Percentiles rank a stretch among this genome's conserved stretches.
Conservation (phyloP, 53 echinoderm and acorn worm species). For the Mesocentrotus franciscanus region DNA sequence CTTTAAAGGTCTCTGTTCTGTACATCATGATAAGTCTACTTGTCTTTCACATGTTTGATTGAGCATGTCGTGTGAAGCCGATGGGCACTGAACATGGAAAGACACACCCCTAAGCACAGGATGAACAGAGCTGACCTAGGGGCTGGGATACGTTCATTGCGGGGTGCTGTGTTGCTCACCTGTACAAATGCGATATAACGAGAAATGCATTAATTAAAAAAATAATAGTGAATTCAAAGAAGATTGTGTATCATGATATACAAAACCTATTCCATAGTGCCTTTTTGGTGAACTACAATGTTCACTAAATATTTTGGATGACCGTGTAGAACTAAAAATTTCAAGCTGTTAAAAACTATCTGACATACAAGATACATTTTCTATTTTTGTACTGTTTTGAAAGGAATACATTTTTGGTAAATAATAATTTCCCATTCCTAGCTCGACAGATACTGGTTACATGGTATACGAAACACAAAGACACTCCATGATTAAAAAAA, state of each 20-base stretch:
- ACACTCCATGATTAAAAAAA: no score
- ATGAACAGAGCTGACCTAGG: slow-evolving; percentile 50
- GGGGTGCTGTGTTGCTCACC: slow-evolving; percentile 40
- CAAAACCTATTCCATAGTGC: no score
- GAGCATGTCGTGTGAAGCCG: slow-evolving; percentile 49
- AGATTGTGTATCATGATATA: background rate
- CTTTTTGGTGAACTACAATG: no score
- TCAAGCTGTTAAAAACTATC: no score
- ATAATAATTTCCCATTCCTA: no score
- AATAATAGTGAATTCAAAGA: background rate
- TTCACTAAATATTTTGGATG: no score
- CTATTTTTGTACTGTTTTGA: no score
- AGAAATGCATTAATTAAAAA: background rate
- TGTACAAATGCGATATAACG: background rate
- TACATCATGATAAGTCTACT: background rate
- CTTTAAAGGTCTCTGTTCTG: background rate
- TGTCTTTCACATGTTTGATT: slow-evolving; percentile 21
- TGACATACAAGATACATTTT: no score
- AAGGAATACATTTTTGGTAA: no score
- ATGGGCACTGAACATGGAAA: slow-evolving; percentile 57
- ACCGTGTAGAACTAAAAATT: no score
- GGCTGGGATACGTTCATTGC: slow-evolving; percentile 11
- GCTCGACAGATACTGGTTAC: no score
- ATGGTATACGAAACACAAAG: no score
- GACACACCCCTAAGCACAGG: slow-evolving; percentile 51